Base-by-base conservation (phyloP, 2,113 vertebrate species). In the Dasyornis broadbenti region DNA sequence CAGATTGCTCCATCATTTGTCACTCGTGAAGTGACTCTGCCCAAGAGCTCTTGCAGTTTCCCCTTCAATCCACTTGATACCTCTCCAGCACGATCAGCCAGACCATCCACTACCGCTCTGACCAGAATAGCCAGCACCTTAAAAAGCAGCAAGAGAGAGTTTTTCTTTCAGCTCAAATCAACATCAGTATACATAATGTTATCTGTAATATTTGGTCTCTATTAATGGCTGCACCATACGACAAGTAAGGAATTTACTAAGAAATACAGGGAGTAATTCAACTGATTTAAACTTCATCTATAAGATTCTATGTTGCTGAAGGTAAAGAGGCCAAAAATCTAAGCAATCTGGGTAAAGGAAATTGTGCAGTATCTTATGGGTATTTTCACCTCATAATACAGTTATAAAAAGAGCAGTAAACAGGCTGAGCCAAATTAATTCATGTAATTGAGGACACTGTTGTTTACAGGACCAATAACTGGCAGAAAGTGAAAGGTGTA, bases 111-210 rank as follows among this genome's bases (percentile, higher is more conserved):
- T 24, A 98, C 98, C 0, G 98, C 98, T 59, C 97, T 95, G 24
- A 99, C 99, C 79, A 99, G 97, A 90, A 99, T 98, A 96, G 98
- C 96, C 49, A 99, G 96, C 39, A 99, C 98, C 99, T 99, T 96
- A 35, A 53, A 84, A 73, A 75, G 78, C 24, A 91, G 21, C 24
- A 82, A 13, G 19, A 82, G 28, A 75, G 14, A 79, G 9, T 2
- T 61, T 56, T 81, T 31, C 71, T 78, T 89, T 89, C 47, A 66
- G 40, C 13, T 54, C n/a, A 59, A 59, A 79, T 66, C 33, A 80
- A 42, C 23, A 50, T 31, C 47, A 40, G 16, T 30, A 54, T 68
- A 42, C 40, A n/a, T 15, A 78, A 69, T 21, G 14, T 18, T 31
- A 80, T 28, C 17, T 68, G 39, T 37, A 92, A 42, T 37, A 69